Conservation (phyloP, 1,140 invertebrate species). For the Plectrocnemia conspersa region DNA sequence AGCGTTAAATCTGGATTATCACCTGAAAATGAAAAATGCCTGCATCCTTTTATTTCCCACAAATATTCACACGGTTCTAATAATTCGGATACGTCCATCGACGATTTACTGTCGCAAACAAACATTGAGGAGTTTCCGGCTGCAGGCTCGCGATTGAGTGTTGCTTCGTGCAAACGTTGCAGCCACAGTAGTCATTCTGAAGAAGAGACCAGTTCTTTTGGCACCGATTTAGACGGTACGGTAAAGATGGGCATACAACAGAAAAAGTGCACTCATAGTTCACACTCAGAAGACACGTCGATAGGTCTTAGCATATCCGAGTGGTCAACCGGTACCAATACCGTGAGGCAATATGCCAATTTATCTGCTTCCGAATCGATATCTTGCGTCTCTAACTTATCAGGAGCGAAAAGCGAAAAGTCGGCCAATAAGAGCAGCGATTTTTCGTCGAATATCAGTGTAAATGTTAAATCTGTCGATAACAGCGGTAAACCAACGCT, state of each 20-base stretch:
- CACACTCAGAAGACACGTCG: slow-evolving; percentile 78
- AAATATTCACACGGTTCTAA: slow-evolving; percentile 60
- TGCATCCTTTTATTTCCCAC: slow-evolving; percentile 45
- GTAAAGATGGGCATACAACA: slow-evolving; percentile 71
- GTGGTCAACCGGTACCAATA: slow-evolving; percentile 78
- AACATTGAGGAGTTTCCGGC: slow-evolving; percentile 42
- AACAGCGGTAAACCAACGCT: slow-evolving; percentile 40
- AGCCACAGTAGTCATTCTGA: slow-evolving; percentile 63
- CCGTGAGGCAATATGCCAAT: slow-evolving; percentile 70
- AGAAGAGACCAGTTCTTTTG: slow-evolving; percentile 62
- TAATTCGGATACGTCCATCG: slow-evolving; percentile 58
- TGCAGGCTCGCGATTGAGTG: slow-evolving; percentile 38
- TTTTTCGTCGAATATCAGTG: slow-evolving; percentile 42
- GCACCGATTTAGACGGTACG: slow-evolving; percentile 71
- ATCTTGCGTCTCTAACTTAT: slow-evolving; percentile 55
- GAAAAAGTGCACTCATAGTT: slow-evolving; percentile 70
- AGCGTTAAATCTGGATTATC: slow-evolving; percentile 54
- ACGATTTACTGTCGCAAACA: slow-evolving; percentile 53
- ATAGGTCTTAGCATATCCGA: slow-evolving; percentile 77
- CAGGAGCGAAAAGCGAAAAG: slow-evolving; percentile 57
- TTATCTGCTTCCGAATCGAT: slow-evolving; percentile 59
- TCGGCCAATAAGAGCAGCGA: slow-evolving; percentile 45
- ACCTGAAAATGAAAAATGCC: slow-evolving; percentile 52
- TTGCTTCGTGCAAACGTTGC: slow-evolving; percentile 54
- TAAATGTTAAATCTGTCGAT: slow-evolving; percentile 42